Evolutionary conservation across 2,888 invertebrate genomes (phyloP).

Genomic region (Amblyjoppa fuscipennis): DNA sequence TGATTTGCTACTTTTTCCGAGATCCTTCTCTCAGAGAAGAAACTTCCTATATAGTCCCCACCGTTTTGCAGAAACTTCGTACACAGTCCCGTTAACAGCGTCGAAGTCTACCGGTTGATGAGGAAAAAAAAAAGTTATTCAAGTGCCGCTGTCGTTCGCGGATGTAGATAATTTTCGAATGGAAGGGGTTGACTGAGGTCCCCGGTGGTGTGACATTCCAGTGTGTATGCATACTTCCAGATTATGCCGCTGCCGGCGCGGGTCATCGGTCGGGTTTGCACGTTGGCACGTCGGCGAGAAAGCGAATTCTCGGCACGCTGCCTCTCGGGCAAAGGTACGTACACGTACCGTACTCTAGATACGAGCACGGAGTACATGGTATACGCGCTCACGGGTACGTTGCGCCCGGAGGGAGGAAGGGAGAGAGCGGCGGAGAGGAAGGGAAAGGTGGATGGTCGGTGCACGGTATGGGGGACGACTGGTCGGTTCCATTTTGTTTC

Average conservation of each 20-base stretch:
- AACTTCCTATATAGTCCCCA: too few species aligned
- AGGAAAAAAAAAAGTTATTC: not conserved
- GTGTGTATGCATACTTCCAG: slow-evolving; percentile 53
- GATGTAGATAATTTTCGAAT: slow-evolving; percentile 32
- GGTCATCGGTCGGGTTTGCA: slow-evolving; percentile 70
- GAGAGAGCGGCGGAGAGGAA: slow-evolving; percentile 57
- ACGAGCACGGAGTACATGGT: slow-evolving; percentile 40
- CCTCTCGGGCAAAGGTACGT: slow-evolving; percentile 53
- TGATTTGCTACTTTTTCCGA: too few species aligned
- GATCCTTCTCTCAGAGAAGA: too few species aligned
- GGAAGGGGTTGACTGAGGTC: slow-evolving; percentile 6
- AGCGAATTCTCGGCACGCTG: slow-evolving; percentile 57
- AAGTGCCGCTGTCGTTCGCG: not conserved
- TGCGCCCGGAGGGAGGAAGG: slow-evolving; percentile 58
- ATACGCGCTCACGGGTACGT: slow-evolving; percentile 53
- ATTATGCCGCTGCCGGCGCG: slow-evolving; percentile 55
- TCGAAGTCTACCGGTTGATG: not conserved
- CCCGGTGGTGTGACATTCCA: slow-evolving; percentile 44
- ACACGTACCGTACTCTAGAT: slow-evolving; percentile 60
- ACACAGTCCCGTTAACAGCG: not conserved
- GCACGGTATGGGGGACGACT: slow-evolving; percentile 74
- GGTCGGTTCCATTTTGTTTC: slow-evolving; percentile 86
- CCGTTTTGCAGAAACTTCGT: not conserved
- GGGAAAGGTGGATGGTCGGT: slow-evolving; percentile 57
- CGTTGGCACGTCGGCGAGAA: slow-evolving; percentile 68